These are phyloP conservation scores for Prenolepis imparis DNA, from an alignment of 2,888 invertebrate species.

Conservation along the genomic window DNA sequence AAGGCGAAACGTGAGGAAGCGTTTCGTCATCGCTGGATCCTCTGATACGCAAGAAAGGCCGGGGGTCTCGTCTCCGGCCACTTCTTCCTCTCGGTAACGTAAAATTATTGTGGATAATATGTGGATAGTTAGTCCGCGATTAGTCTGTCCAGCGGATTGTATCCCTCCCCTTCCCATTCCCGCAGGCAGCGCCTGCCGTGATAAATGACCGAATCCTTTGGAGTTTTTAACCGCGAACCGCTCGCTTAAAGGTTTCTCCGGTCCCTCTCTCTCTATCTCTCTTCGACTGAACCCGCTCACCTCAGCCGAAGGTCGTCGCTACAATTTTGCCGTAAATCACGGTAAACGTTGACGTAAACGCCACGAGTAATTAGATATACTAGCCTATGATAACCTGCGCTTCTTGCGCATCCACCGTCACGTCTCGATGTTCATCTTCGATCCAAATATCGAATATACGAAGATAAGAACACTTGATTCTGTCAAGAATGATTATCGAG, in stretches of 20 bases:
- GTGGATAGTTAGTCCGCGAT: conserved; percentile 83
- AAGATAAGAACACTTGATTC: conserved; percentile 25
- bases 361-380: conserved; percentile 85
- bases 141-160: conserved; percentile 84
- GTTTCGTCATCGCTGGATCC: conserved; percentile 42
- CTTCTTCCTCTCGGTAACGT: conserved; percentile 68
- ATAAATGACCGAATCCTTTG: conserved; percentile 85
- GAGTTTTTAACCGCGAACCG: conserved; percentile 78
- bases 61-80: conserved; percentile 23
- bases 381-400: conserved; percentile 79
- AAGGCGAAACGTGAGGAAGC: conserved; percentile 50
- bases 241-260: conserved; percentile 53
- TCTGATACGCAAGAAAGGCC: conserved; percentile 58
- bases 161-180: conserved; percentile 82
- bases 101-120: conserved; percentile 82
- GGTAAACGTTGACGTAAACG: conserved; percentile 86
- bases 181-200: conserved; percentile 79
- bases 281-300: conserved; percentile 45
- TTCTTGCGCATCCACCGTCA: conserved; percentile 74
- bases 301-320: conserved; percentile 82
- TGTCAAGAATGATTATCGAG: not conserved
- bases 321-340: conserved; percentile 86
- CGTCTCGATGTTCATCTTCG: conserved; percentile 59
- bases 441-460: conserved; percentile 65
- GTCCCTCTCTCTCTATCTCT: conserved; percentile 42